Conservation (phyloP, 2,888 invertebrate genomes). For the Gasteruption jaculator region DNA sequence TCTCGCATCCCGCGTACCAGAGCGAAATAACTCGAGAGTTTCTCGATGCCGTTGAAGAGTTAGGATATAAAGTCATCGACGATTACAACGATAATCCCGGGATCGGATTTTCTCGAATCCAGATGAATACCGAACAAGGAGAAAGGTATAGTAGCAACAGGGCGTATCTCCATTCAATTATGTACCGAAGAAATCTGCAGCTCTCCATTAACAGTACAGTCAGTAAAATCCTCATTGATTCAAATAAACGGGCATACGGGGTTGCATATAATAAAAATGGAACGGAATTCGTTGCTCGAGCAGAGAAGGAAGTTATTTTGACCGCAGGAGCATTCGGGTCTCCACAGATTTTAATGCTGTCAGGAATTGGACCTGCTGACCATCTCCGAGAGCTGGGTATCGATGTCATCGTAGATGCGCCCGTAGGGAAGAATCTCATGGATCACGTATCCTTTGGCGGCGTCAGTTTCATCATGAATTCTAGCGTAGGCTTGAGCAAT, state of each 20-base stretch:
- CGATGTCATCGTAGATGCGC: conserved; percentile 57
- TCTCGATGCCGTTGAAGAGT: conserved; percentile 59
- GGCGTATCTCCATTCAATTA: conserved; percentile 57
- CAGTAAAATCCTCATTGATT: conserved; percentile 65
- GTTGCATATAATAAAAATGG: conserved; percentile 62
- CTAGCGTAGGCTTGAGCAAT: conserved; percentile 20
- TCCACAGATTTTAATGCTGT: conserved; percentile 85
- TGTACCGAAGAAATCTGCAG: conserved; percentile 62
- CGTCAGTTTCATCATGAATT: conserved; percentile 54
- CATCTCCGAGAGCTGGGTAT: conserved; percentile 57
- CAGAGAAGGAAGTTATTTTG: conserved; percentile 75
- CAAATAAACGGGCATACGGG: conserved; percentile 63
- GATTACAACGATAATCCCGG: conserved; percentile 66
- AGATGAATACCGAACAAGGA: conserved; percentile 59
- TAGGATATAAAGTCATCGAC: conserved; percentile 59
- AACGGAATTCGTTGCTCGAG: conserved; percentile 53
- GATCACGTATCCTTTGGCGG: conserved; percentile 61
- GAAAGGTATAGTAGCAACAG: conserved; percentile 58
- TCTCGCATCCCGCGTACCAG: conserved; percentile 57
- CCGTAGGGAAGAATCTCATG: conserved; percentile 62
- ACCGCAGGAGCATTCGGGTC: conserved; percentile 85
- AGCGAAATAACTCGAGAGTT: conserved; percentile 61
- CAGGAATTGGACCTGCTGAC: conserved; percentile 61
- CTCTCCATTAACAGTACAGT: conserved; percentile 60
- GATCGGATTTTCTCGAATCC: conserved; percentile 64